Base-by-base conservation (phyloP, 2,113 vertebrate genomes). In the Tyto alba region DNA sequence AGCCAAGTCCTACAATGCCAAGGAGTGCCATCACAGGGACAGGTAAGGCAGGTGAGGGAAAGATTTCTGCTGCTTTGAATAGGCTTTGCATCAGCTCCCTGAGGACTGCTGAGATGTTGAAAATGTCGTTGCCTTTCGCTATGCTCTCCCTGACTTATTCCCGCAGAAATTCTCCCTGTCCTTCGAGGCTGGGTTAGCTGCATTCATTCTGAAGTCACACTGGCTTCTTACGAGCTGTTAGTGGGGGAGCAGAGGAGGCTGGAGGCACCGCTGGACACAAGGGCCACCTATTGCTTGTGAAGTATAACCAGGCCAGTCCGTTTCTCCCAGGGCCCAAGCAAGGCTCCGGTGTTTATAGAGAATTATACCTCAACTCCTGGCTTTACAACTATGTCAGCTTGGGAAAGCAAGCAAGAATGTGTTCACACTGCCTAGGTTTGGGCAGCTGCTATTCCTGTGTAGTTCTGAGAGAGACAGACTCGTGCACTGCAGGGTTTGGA, bases 1-100 rank as follows among this genome's bases (percentile, higher is more conserved):
- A 64, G 30, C 4, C 48, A 8, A 4, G 32, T 7, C 62, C 30
- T 17, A 1, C 4, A 11, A 11, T 1, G 1, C n/a, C 59, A 12
- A 63, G 47, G 36, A 52, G 22, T 1, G 8, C 22, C 72, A 2
- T 9, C 18, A 10, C 20, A 3, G 34, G 0, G 16, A 30, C 4
- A 4, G 11, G 29, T 4, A 34, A 29, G 62, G 48, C 38, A 23
- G 6, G 17, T 1, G 19, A 23, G 4, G 32, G 62, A 14, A n/a
- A 16, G 9, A 9, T 14, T 36, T 43, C 50, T 60, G 22, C 66
- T 19, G 36, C 55, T n/a, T 41, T 18, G 19, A 29, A 18, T 0
- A 7, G 25, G 36, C 25, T 52, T n/a, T 15, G 30, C 9, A 6
- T 27, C n/a, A 13, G 29, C 7, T 22, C 80, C 14, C 36, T 5